These are phyloP conservation scores for Stenolophus ochropezus DNA, from an alignment of 2,888 invertebrate genomes.

Conservation along the genomic window DNA sequence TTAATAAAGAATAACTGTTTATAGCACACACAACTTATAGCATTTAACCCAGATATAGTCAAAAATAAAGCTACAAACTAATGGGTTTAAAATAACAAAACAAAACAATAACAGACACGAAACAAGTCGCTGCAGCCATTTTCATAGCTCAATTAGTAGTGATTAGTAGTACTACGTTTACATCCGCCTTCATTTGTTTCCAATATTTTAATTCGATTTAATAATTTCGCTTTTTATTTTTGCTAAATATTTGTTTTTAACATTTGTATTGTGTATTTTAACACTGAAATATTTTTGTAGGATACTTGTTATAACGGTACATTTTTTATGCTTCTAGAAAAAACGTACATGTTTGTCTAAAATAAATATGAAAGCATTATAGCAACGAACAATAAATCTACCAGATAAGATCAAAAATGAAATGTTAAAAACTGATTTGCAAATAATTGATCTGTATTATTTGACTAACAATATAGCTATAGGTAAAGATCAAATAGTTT, in stretches of 20 bases:
- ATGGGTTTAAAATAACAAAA: too few species aligned
- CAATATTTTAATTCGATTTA: too few species aligned
- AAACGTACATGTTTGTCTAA: background rate
- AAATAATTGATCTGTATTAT: conserved; percentile 12
- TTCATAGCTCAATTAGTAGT: too few species aligned
- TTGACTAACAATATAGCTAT: background rate
- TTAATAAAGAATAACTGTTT: background rate
- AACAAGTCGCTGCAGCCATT: too few species aligned
- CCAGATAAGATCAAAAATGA: conserved; percentile 11
- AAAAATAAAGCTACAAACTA: too few species aligned
- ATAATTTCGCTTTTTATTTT: too few species aligned
- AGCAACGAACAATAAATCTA: background rate
- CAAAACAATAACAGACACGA: too few species aligned
- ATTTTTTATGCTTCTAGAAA: background rate
- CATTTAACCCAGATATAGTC: too few species aligned
- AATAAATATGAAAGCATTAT: background rate
- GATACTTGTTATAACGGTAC: background rate
- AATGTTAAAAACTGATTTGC: conserved; percentile 24
- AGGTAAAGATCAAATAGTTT: background rate
- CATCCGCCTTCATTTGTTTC: too few species aligned
- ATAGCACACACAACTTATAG: background rate
- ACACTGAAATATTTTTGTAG: background rate
- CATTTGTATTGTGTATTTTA: too few species aligned
- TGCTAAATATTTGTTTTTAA: too few species aligned
- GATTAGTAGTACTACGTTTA: too few species aligned